Conservation (phyloP, 2,113 vertebrate genomes). For the Columba livia region DNA sequence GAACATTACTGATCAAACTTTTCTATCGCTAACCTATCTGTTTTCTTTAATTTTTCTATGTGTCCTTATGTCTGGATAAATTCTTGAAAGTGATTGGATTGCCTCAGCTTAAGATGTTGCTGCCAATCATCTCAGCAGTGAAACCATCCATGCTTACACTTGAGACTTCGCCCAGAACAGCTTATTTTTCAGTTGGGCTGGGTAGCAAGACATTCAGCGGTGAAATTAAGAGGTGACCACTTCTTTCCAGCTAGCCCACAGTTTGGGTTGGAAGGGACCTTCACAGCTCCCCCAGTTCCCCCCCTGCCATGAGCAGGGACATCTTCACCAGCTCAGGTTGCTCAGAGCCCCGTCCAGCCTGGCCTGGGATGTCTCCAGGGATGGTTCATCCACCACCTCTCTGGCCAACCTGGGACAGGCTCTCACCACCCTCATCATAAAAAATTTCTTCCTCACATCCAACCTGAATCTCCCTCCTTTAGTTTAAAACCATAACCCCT, state of each 20-base stretch:
- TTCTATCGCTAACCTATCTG: neutral
- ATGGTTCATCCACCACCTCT: too few species aligned
- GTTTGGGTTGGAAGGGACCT: too few species aligned
- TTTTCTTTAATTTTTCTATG: neutral
- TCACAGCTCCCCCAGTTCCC: too few species aligned
- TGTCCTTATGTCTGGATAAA: fast-evolving
- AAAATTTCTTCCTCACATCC: too few species aligned
- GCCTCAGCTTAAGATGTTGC: neutral
- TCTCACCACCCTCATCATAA: too few species aligned
- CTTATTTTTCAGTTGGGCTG: neutral
- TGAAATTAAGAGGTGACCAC: neutral
- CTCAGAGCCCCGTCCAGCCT: too few species aligned
- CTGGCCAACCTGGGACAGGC: too few species aligned
- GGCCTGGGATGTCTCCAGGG: too few species aligned
- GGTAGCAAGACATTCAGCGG: neutral
- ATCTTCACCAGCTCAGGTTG: too few species aligned
- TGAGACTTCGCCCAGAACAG: neutral
- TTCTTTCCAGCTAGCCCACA: neutral
- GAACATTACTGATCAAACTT: neutral
- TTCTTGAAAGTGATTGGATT: fast-evolving
- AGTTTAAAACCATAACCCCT: too few species aligned
- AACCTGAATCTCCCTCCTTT: too few species aligned
- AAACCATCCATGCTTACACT: neutral
- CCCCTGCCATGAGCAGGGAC: too few species aligned
- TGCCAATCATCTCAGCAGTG: neutral